These are phyloP conservation scores for Paramormyrops kingsleyae DNA, from an alignment of 2,113 vertebrate species.

Conservation along the genomic window DNA sequence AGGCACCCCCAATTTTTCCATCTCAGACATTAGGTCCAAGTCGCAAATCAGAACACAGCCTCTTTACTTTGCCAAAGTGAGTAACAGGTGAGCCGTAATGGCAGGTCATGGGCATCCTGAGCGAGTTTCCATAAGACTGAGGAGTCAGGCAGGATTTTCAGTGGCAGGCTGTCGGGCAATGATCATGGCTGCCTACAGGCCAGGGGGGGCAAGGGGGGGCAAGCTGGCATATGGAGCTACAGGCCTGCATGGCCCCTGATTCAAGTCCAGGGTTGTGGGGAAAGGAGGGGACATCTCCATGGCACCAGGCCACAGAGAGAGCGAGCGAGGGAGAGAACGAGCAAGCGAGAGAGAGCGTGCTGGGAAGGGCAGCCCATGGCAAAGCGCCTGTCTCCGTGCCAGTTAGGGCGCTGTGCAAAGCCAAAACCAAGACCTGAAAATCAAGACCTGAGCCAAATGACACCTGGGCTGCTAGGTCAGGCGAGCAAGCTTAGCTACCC, in stretches of 20 bases:
- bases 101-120: not conserved
- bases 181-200: not conserved
- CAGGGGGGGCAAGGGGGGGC: not conserved
- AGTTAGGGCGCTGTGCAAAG: not conserved
- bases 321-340: not conserved
- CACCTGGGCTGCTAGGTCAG: not conserved
- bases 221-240: constrained; percentile 9
- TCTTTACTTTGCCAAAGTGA: not conserved
- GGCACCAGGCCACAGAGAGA: not conserved
- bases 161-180: not conserved
- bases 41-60: not conserved
- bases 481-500: not conserved
- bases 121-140: not conserved
- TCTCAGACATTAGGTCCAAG: not conserved
- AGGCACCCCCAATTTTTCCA: not conserved
- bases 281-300: not conserved
- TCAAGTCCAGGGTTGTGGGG: not conserved
- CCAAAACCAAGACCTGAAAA: not conserved
- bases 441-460: not conserved
- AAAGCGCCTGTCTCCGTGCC: not conserved
- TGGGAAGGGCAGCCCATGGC: not conserved
- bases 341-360: not conserved
- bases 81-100: not conserved
- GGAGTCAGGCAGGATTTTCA: not conserved
- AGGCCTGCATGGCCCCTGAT: not conserved